Percentiles rank a stretch among this genome's conserved stretches.
Evolutionary conservation across 1,140 invertebrate species (phyloP).

Genomic region (Drosophila fuyamai): DNA sequence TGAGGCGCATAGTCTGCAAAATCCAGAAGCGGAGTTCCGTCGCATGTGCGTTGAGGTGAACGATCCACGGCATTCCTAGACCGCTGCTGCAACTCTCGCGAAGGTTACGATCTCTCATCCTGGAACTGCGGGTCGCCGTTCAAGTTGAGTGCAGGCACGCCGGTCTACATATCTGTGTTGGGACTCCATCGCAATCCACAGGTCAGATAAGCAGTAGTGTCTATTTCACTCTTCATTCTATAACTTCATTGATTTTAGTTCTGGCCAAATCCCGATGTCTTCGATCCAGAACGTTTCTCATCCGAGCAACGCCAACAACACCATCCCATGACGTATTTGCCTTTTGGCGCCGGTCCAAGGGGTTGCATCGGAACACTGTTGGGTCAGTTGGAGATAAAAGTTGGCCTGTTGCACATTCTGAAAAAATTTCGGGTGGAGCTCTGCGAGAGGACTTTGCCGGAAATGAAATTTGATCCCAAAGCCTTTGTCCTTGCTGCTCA

Average conservation of each 20-base stretch:
- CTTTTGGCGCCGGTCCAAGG: slow-evolving; percentile 85
- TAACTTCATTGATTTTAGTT: slow-evolving; percentile 28
- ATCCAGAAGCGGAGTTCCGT: slow-evolving; percentile 85
- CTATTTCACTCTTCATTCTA: slow-evolving; percentile 59
- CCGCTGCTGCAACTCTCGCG: slow-evolving; percentile 74
- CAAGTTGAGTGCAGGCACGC: slow-evolving; percentile 55
- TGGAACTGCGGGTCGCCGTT: slow-evolving; percentile 59
- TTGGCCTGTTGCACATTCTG: slow-evolving; percentile 87
- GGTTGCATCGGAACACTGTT: slow-evolving; percentile 87
- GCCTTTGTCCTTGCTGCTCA: slow-evolving; percentile 75
- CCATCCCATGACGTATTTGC: slow-evolving; percentile 77
- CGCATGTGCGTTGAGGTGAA: slow-evolving; percentile 85
- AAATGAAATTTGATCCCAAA: slow-evolving; percentile 85
- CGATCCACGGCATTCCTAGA: slow-evolving; percentile 85
- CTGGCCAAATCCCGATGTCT: slow-evolving; percentile 84
- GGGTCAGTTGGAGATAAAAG: slow-evolving; percentile 88
- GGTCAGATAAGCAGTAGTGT: slow-evolving; percentile 66
- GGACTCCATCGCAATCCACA: slow-evolving; percentile 69
- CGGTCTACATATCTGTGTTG: slow-evolving; percentile 74
- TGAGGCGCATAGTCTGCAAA: slow-evolving; percentile 85
- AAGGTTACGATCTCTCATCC: slow-evolving; percentile 80
- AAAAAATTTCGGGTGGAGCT: slow-evolving; percentile 84
- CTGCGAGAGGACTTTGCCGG: slow-evolving; percentile 49
- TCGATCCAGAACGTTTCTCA: slow-evolving; percentile 86
- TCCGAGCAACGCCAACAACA: slow-evolving; percentile 29